Evolutionary conservation across 2,888 invertebrate genomes (phyloP).

Genomic region (Lissonota sp.): DNA sequence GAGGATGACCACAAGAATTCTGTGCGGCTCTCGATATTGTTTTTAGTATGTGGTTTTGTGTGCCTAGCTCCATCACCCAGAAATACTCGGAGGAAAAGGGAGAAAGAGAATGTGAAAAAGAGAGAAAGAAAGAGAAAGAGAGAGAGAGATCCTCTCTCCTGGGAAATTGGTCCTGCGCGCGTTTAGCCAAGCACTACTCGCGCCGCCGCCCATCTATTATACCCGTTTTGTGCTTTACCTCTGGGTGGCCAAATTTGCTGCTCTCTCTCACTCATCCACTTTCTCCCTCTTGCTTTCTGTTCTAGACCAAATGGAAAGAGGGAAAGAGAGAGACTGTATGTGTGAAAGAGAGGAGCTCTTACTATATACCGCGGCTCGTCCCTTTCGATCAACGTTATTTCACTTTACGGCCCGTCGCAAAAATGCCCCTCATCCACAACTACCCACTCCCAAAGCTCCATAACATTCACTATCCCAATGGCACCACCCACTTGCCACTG

Average conservation of each 20-base stretch:
- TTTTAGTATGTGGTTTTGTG: conserved; percentile 81
- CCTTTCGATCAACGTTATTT: conserved; percentile 47
- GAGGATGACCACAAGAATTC: conserved; percentile 65
- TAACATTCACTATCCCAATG: neutral
- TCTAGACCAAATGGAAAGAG: conserved; percentile 13
- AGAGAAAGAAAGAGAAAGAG: neutral
- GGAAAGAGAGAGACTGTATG: neutral
- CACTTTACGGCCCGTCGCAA: conserved; percentile 45
- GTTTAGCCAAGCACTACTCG: conserved; percentile 75
- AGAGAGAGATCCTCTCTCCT: conserved; percentile 69
- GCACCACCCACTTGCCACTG: conserved; percentile 7
- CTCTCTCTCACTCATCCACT: conserved; percentile 37
- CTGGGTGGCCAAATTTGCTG: conserved; percentile 80
- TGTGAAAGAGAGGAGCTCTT: conserved; percentile 14
- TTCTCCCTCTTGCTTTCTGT: conserved; percentile 27
- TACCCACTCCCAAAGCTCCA: neutral
- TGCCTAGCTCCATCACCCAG: conserved; percentile 40
- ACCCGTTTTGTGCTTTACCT: conserved; percentile 80
- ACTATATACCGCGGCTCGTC: conserved; percentile 40
- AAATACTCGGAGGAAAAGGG: neutral
- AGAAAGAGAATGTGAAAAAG: neutral
- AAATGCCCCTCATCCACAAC: conserved; percentile 38
- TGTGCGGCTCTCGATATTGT: conserved; percentile 74
- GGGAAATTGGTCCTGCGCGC: conserved; percentile 79
- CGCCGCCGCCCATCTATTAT: conserved; percentile 82